Conservation (phyloP, 1,140 invertebrate genomes). For the Nephila pilipes region DNA sequence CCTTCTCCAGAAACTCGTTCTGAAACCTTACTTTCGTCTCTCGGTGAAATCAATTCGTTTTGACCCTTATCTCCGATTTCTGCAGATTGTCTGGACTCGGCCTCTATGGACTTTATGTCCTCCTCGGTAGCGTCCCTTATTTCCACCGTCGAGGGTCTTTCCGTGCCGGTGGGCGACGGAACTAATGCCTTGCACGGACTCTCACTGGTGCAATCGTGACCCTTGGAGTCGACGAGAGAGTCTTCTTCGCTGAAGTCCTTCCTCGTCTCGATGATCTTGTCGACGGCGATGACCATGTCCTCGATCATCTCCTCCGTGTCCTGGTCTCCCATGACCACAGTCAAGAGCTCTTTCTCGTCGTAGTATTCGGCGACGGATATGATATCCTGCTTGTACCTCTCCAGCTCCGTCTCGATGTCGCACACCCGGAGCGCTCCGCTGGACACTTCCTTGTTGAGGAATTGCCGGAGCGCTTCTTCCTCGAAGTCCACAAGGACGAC, state of each 20-base stretch:
- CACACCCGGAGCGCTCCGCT: background rate
- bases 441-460: conserved; percentile 52
- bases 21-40: background rate
- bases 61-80: background rate
- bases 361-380: conserved; percentile 75
- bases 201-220: background rate
- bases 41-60: background rate
- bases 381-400: conserved; percentile 68
- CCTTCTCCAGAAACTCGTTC: background rate
- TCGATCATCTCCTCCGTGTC: conserved; percentile 69
- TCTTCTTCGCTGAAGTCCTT: conserved; percentile 48
- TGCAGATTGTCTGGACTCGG: background rate
- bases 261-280: conserved; percentile 60
- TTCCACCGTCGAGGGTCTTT: conserved; percentile 63
- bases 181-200: conserved; percentile 4
- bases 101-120: conserved; percentile 57
- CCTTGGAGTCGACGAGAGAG: background rate
- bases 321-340: conserved; percentile 69
- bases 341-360: conserved; percentile 71
- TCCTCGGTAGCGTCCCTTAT: conserved; percentile 71
- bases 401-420: conserved; percentile 58
- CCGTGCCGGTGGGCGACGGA: background rate
- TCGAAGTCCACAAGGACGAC: conserved; percentile 71
- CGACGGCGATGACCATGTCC: conserved; percentile 63
- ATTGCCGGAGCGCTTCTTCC: conserved; percentile 61